Conservation (phyloP, 2,888 invertebrate genomes). For the Cetonia aurata region DNA sequence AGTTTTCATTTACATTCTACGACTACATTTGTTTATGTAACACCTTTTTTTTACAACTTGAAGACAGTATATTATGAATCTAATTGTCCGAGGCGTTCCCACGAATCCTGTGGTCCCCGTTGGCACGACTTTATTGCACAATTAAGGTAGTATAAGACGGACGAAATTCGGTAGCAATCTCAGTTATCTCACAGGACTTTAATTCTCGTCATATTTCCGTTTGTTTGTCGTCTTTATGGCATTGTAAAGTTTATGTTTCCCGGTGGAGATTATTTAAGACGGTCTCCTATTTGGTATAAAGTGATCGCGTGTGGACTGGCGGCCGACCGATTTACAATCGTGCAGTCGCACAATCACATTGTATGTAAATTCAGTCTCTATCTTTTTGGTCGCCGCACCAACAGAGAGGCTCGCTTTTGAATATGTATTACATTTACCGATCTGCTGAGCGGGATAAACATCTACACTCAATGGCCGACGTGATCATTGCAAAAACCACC, state of each 20-base stretch:
- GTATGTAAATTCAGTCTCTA: constrained; percentile 46
- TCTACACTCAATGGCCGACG: constrained; percentile 44
- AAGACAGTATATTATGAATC: constrained; percentile 6
- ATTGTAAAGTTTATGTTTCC: constrained; percentile 43
- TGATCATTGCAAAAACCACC: constrained; percentile 45
- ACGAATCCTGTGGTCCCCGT: constrained; percentile 34
- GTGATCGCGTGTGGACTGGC: constrained; percentile 45
- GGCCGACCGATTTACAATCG: constrained; percentile 45
- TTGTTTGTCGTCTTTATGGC: constrained; percentile 45
- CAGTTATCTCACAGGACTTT: constrained; percentile 40
- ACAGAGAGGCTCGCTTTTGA: constrained; percentile 49
- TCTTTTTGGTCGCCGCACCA: constrained; percentile 42
- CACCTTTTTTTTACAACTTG: constrained; percentile 2
- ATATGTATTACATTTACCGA: constrained; percentile 54
- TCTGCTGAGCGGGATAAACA: constrained; percentile 50
- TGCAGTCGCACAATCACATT: constrained; percentile 44
- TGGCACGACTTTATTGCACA: constrained; percentile 42
- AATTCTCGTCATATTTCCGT: constrained; percentile 44
- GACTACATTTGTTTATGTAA: no score
- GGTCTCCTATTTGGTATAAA: constrained; percentile 44
- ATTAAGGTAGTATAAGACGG: constrained; percentile 31
- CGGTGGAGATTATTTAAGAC: constrained; percentile 44
- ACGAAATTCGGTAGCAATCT: constrained; percentile 44
- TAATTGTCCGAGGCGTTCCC: constrained; percentile 30
- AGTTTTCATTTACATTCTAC: no score